phyloP scores from a whole-genome alignment of 2,113 vertebrate species.

The Cavia porcellus region DNA sequence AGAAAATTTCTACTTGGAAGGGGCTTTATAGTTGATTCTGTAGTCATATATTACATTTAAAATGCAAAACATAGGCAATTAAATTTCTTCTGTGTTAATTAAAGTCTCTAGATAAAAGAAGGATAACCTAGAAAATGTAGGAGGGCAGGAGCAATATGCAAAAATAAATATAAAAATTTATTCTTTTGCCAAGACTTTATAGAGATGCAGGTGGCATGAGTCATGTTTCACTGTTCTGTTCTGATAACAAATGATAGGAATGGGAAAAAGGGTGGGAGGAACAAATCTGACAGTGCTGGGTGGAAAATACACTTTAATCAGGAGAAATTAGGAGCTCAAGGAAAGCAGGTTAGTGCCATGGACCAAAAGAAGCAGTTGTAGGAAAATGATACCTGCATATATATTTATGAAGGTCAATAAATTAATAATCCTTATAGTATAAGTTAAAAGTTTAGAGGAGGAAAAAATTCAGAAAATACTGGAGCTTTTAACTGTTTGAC shows the following conservation, averaged over 20 bases:
- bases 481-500: background rate
- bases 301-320: background rate
- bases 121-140: background rate
- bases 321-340: background rate
- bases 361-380: background rate
- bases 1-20: slow-evolving; percentile 46
- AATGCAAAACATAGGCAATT: slow-evolving; percentile 38
- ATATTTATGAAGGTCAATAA: background rate
- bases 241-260: background rate
- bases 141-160: background rate
- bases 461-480: background rate
- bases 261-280: background rate
- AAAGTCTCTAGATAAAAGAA: background rate
- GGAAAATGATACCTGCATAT: background rate
- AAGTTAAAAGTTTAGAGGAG: background rate
- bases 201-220: background rate
- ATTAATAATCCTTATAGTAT: background rate
- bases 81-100: slow-evolving; percentile 28
- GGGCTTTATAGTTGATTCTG: background rate
- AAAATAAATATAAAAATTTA: background rate
- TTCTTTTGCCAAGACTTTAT: background rate
- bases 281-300: background rate
- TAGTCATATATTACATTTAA: background rate
- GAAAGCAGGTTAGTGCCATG: background rate
- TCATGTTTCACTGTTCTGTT: background rate